Evolutionary conservation across 2,797 vertebrate species (phyloP).

Genomic region (Distichodus sexfasciatus): DNA sequence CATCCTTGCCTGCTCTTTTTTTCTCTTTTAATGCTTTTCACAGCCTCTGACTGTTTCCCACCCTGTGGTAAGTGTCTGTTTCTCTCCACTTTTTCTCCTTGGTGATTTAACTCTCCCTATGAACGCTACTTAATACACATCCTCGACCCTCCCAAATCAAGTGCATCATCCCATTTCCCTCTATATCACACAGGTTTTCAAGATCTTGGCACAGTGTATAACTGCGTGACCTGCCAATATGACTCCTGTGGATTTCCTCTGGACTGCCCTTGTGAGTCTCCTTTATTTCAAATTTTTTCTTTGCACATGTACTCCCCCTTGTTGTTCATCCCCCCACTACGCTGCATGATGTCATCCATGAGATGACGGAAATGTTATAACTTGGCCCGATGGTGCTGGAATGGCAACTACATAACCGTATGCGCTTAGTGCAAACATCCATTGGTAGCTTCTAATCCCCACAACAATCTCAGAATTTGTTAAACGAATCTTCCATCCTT

Average conservation of each 20-base stretch:
- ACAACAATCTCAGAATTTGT: constrained; percentile 66
- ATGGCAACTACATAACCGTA: constrained; percentile 57
- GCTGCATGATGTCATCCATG: constrained; percentile 12
- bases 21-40: constrained; percentile 10
- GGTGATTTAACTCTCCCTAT: background rate
- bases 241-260: constrained; percentile 72
- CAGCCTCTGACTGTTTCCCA: constrained; percentile 76
- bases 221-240: constrained; percentile 68
- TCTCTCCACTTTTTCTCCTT: background rate
- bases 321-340: background rate
- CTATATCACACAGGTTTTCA: constrained; percentile 66
- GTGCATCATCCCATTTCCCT: too few relatives aligned
- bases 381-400: constrained; percentile 23
- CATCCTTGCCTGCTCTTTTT: background rate
- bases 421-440: constrained; percentile 53
- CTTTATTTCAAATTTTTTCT: too few relatives aligned
- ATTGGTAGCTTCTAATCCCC: constrained; percentile 59
- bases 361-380: constrained; percentile 30
- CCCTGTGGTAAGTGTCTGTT: constrained; percentile 77
- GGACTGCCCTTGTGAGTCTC: constrained; percentile 72
- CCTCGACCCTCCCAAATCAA: too few relatives aligned
- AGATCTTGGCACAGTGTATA: constrained; percentile 57
- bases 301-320: background rate
- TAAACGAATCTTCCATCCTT: constrained; percentile 31
- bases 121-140: background rate